Base-by-base conservation (phyloP, 1,140 invertebrate genomes). In the Coboldia fuscipes region DNA sequence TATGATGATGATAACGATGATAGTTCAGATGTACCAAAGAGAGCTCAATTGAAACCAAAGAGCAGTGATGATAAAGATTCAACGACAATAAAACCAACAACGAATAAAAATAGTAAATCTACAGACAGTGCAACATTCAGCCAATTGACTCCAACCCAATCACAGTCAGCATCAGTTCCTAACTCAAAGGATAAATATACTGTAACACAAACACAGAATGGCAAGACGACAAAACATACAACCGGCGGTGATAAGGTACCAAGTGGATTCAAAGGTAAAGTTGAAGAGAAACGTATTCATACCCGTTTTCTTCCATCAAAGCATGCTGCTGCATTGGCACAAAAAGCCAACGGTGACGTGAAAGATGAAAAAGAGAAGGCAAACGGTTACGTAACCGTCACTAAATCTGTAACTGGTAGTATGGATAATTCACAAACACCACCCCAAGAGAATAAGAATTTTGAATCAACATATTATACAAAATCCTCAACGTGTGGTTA, bases 401-500 rank as follows among this genome's bases (percentile, higher is more conserved):
- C 75, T 2, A 82, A 79, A 45, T 78, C 75, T 13, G 68, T 80
- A 22, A 72, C 75, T 4, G 74, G 77, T 12, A 70, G 68, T 39
- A 57, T 74, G 31, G 66, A 70, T 33, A 63, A 66, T 39, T 60
- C 53, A 33, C 63, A 62, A 39, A 58, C 56, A 37, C 42, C 61
- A 23, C 46, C 51, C 1, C 57, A 56, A 38, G 67, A 70, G 29
- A 60, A 66, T 32, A 72, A 70, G 47, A 69, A 72, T 51, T 64
- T 65, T 45, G 63, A 70, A n/a, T 71, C 72, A 37, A 72, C 77
- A 14, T 82, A 82, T 54, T 84, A 80, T 38, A 80, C 75, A 0
- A 82, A 84, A 48, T 79, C 76, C 12, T 81, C 77, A 3, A 80
- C 74, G 1, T 84, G 78, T 51, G 80, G 80, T 20, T 81, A 81